Percentiles rank a stretch among this genome's conserved stretches.
Evolutionary conservation across 2,113 vertebrate genomes (phyloP).

Genomic region (Rhynchomys soricoides): DNA sequence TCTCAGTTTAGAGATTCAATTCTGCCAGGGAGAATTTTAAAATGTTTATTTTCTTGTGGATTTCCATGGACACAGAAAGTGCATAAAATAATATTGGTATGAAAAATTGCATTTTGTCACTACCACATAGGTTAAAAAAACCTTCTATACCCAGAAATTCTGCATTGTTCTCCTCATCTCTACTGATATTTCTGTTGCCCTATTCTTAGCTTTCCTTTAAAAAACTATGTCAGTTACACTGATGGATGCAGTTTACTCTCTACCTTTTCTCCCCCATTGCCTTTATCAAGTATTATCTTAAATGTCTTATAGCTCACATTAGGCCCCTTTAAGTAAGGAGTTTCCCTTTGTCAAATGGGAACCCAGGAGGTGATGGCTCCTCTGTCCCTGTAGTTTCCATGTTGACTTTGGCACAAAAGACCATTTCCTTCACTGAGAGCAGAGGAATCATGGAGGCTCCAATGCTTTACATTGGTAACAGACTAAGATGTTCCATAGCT

Average conservation of each 20-base stretch:
- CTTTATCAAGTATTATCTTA: background rate
- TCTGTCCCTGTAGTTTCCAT: background rate
- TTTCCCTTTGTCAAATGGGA: background rate
- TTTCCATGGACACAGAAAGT: background rate
- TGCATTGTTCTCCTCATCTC: background rate
- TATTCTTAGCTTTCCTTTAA: background rate
- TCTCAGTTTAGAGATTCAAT: constrained; percentile 12
- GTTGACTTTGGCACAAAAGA: background rate
- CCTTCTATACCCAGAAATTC: background rate
- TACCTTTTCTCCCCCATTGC: background rate
- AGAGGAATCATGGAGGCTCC: background rate
- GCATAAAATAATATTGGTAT: background rate
- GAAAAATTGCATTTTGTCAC: background rate
- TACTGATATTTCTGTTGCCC: background rate
- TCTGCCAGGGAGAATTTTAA: constrained; percentile 10
- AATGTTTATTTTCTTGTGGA: constrained; percentile 45
- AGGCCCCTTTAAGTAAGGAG: background rate
- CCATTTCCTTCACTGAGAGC: background rate
- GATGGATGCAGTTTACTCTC: background rate
- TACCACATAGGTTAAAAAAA: constrained; percentile 49
- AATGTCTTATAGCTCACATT: background rate
- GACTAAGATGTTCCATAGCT: background rate
- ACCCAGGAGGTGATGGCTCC: background rate
- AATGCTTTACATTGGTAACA: background rate
- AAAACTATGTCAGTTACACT: background rate